These are phyloP conservation scores for Schlechtendalia chinensis DNA, from an alignment of 1,140 invertebrate species.

Conservation along the genomic window DNA sequence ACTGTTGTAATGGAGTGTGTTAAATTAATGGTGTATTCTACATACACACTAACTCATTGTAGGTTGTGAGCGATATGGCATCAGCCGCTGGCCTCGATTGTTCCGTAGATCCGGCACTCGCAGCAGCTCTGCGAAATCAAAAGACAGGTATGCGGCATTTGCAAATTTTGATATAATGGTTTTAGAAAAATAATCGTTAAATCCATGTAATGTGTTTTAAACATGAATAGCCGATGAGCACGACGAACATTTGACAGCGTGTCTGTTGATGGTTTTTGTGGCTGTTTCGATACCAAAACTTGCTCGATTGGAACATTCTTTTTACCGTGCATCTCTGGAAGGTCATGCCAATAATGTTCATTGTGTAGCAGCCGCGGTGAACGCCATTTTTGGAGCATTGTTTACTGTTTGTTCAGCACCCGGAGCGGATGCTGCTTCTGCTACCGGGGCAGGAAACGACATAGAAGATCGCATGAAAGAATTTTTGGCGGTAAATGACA, in stretches of 20 bases:
- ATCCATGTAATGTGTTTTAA: no score
- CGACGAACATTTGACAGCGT: slow-evolving; percentile 91
- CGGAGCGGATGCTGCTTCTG: not conserved
- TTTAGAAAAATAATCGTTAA: no score
- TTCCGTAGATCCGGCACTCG: slow-evolving; percentile 92
- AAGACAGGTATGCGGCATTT: slow-evolving; percentile 66
- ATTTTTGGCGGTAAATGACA: slow-evolving; percentile 79
- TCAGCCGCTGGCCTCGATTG: slow-evolving; percentile 89
- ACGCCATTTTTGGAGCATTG: slow-evolving; percentile 93
- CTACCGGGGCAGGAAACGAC: slow-evolving; percentile 73
- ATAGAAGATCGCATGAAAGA: slow-evolving; percentile 98
- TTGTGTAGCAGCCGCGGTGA: slow-evolving; percentile 93
- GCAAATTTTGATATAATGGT: no score
- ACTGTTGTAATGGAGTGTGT: no score
- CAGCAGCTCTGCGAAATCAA: slow-evolving; percentile 80
- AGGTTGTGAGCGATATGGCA: slow-evolving; percentile 94
- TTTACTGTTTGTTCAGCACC: slow-evolving; percentile 80
- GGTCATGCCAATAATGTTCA: slow-evolving; percentile 98
- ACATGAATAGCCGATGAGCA: slow-evolving; percentile 62
- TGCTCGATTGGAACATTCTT: slow-evolving; percentile 84
- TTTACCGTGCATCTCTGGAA: slow-evolving; percentile 87
- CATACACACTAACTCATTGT: slow-evolving; percentile 1
- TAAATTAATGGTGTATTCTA: no score
- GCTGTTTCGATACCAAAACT: slow-evolving; percentile 96
- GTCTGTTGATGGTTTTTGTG: slow-evolving; percentile 97